Percentiles rank a stretch among this genome's conserved stretches.
phyloP scores from a whole-genome alignment of 2,113 vertebrate species.

The Lagenorhynchus albirostris region DNA sequence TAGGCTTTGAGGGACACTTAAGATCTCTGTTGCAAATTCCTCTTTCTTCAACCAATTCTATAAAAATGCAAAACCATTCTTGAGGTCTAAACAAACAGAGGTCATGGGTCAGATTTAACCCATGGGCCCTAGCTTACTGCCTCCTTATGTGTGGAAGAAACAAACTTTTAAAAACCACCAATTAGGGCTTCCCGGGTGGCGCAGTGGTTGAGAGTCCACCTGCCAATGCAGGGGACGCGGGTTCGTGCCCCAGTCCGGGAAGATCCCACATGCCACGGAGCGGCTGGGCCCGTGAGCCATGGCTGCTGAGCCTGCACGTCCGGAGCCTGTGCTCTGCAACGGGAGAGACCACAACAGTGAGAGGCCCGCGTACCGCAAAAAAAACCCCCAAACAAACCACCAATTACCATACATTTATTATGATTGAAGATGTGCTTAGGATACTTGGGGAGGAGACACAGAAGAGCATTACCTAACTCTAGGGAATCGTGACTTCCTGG shows the following conservation, averaged over 20 bases:
- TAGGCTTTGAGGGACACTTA: not conserved
- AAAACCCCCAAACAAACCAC: not conserved
- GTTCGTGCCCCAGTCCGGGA: too few relatives aligned
- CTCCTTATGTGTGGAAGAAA: not conserved
- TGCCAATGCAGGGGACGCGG: too few relatives aligned
- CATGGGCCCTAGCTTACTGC: not conserved
- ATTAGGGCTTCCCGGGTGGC: not conserved
- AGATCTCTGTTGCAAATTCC: not conserved
- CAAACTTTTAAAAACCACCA: not conserved
- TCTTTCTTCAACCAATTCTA: not conserved
- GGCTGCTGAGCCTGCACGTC: too few relatives aligned
- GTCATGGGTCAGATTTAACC: not conserved
- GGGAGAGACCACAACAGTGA: too few relatives aligned
- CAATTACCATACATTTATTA: not conserved
- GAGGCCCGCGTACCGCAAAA: too few relatives aligned
- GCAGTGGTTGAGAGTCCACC: too few relatives aligned
- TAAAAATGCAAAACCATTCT: constrained; percentile 16
- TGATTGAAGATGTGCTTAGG: not conserved
- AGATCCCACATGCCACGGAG: too few relatives aligned
- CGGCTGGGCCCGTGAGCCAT: too few relatives aligned
- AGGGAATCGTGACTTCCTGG: not conserved
- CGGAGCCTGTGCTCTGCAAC: too few relatives aligned
- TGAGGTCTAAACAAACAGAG: not conserved
- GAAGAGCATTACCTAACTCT: not conserved
- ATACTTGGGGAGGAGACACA: not conserved